A percentile compares a stretch with the other conserved stretches of the same genome.
Evolutionary conservation across 2,888 invertebrate species (phyloP).

Genomic region (Tupiocoris notatus): DNA sequence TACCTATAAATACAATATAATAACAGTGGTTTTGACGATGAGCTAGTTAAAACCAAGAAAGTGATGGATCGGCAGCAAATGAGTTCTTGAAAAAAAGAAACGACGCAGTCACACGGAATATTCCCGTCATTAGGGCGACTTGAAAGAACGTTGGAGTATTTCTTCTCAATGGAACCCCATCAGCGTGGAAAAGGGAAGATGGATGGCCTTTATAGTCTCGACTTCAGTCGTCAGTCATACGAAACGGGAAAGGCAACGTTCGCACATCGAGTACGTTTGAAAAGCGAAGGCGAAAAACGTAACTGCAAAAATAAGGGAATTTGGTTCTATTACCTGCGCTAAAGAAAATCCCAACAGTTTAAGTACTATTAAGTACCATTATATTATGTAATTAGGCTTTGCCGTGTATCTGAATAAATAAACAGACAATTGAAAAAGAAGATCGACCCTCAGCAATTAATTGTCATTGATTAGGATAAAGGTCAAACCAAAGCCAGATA

Average conservation of each 20-base stretch:
- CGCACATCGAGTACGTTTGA: background rate
- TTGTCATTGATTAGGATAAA: too few species aligned
- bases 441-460: too few species aligned
- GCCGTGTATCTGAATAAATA: too few species aligned
- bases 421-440: too few species aligned
- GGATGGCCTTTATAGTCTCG: constrained; percentile 1
- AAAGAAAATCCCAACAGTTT: too few species aligned
- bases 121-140: constrained; percentile 34
- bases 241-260: background rate
- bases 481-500: too few species aligned
- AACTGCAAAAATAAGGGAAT: too few species aligned
- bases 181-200: constrained; percentile 17
- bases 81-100: constrained; percentile 28
- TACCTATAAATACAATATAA: constrained; percentile 43
- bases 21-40: constrained; percentile 35
- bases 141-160: constrained; percentile 10
- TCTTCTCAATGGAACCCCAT: constrained; percentile 10
- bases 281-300: background rate
- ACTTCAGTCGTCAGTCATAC: background rate
- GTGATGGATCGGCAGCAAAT: constrained; percentile 39
- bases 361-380: too few species aligned
- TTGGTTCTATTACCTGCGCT: too few species aligned
- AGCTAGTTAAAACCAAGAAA: constrained; percentile 26
- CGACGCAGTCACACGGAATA: constrained; percentile 34
- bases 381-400: too few species aligned